Evolutionary conservation across 2,113 vertebrate genomes (phyloP), one percentile per base, ranked within the genome.

Genomic region (Protomyctophum bolini): DNA sequence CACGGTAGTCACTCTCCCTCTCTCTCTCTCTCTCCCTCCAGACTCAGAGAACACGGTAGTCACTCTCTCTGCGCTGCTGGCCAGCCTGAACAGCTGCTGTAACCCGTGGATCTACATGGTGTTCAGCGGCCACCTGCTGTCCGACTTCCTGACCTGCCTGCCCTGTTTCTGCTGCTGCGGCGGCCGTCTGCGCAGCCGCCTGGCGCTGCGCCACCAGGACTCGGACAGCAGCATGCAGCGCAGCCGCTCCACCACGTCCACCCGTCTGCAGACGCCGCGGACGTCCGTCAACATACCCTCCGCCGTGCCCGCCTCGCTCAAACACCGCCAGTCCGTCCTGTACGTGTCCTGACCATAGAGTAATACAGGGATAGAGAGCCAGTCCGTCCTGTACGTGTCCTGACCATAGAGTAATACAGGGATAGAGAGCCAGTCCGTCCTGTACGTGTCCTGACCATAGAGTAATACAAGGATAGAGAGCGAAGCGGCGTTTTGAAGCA

Each of bases 71-170:
- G 96, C 96, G 0, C 89, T 98, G 80, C 86, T 99, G 79, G 96
- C 94, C 71, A 96, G 96, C 64, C 93, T 99, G 74, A 99, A 99
- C 84, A 98, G 96, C 66, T 99, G 97, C 89, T 97, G 96, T 77
- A 99, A 99, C 83, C 97, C 97, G 0, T 98, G 97, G 97, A 97
- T 99, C 92, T 99, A 98, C 91, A 97, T 99, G 97, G 93, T 98
- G 78, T 98, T 98, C 80, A 97, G 96, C 0, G 97, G 97, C 0
- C 95, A 96, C 67, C 94, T 98, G 21, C 91, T 98, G 12, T 92
- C 95, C 8, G 96, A 97, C 89, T 95, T 95, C 8, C 47, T 94
- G 33, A 80, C 85, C 63, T 94, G 92, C 68, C 90, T 98, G 62
- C 92, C 87, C 0, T 97, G 96, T 68, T 97, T n/a, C n/a, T n/a